phyloP scores from a whole-genome alignment of 2,113 vertebrate species.

The Aegotheles bennettii region DNA sequence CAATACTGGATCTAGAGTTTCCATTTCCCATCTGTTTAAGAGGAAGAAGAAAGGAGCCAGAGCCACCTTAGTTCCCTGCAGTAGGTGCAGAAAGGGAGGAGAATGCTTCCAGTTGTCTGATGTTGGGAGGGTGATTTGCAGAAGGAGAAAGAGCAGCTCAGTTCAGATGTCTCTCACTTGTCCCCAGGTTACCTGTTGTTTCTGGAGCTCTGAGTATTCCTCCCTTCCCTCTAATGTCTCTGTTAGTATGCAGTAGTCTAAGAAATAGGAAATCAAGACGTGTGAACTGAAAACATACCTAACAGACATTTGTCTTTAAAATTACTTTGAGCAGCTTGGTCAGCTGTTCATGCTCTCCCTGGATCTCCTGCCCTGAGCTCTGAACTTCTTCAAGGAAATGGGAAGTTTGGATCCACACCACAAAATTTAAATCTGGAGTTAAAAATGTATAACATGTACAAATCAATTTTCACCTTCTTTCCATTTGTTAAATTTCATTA shows the following conservation, averaged over 20 bases:
- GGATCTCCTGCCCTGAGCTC: not conserved
- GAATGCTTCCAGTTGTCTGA: not conserved
- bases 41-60: rapidly evolving
- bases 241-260: not conserved
- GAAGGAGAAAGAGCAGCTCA: not conserved
- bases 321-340: not conserved
- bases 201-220: not conserved
- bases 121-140: not conserved
- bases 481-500: not conserved
- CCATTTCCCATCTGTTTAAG: not conserved
- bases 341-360: not conserved
- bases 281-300: not conserved
- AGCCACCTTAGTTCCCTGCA: not conserved
- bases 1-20: not conserved
- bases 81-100: not conserved
- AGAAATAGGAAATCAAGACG: not conserved
- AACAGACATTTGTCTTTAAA: not conserved
- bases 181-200: not conserved
- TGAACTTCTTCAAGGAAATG: not conserved
- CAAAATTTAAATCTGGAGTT: not conserved
- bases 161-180: not conserved
- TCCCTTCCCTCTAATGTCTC: not conserved
- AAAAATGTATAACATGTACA: not conserved
- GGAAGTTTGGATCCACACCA: not conserved
- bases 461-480: not conserved